phyloP scores from a whole-genome alignment of 2,797 vertebrate species.

The Crenichthys baileyi region DNA sequence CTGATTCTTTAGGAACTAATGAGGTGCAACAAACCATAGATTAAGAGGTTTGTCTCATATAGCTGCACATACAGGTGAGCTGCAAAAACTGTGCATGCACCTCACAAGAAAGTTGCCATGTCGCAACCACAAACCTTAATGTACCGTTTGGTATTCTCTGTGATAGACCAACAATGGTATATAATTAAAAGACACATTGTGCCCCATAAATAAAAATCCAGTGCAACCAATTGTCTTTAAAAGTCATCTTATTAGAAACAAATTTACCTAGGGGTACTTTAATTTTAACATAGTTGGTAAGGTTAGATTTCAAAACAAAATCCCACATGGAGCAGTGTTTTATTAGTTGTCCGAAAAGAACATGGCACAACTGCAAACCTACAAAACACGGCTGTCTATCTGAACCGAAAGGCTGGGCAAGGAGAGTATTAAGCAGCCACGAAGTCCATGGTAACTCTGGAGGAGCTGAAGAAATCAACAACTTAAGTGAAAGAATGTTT shows the following conservation, averaged over 20 bases:
- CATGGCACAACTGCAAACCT: not conserved
- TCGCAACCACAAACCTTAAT: not conserved
- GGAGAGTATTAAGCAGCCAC: not conserved
- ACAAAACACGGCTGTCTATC: not conserved
- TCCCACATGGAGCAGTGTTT: too few species aligned
- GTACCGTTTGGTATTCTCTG: not conserved
- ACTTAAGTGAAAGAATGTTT: not conserved
- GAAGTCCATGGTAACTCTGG: not conserved
- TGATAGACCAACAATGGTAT: too few species aligned
- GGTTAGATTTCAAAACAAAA: not conserved
- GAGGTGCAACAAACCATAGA: conserved; percentile 4
- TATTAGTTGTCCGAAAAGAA: not conserved
- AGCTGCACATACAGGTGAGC: conserved; percentile 3
- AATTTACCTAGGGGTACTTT: too few species aligned
- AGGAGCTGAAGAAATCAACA: not conserved
- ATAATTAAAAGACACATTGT: too few species aligned
- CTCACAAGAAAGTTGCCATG: not conserved
- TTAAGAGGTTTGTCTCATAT: not conserved
- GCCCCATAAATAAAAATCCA: too few species aligned
- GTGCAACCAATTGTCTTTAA: too few species aligned
- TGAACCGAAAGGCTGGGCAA: not conserved
- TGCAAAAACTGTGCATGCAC: conserved; percentile 3
- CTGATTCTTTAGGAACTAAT: conserved; percentile 8
- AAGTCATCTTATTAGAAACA: too few species aligned
- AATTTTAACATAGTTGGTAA: too few species aligned